Base-by-base conservation (phyloP, 2,113 vertebrate species). In the Benitochromis conjunctus region DNA sequence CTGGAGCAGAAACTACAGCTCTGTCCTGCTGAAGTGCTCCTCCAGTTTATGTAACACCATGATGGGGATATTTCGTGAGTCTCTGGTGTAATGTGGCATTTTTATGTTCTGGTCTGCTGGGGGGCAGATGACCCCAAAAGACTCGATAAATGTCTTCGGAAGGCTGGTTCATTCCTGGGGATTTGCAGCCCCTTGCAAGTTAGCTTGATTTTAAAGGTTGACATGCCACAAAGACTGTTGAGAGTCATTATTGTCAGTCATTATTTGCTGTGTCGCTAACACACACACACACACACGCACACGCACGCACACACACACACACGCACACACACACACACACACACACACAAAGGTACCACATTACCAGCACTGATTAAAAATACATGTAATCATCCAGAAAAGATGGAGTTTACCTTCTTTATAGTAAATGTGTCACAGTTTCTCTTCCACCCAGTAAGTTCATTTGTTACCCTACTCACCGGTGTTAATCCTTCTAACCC, bases 401-500 rank as follows among this genome's bases (percentile, higher is more conserved):
- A 84, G 34, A 82, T n/a, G 29, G 10, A 46, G 9, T 86, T 76
- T 57, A 83, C 77, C 64, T 55, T 29, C 76, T 56, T 29, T 86
- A 81, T 57, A 87, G 87, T 79, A 94, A 93, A 92, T 86, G 80
- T 93, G 85, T 91, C 77, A 91, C 82, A 87, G 79, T 93, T 88
- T 90, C 89, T 86, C 82, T 79, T 89, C 84, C 64, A 81, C 83
- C 64, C 69, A 71, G 57, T 89, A 95, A 92, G 71, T 92, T 96
- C 54, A 95, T 94, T 91, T 94, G 91, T 93, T 93, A 92, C 89
- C 94, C 92, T 91, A 66, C 87, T 95, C 90, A 91, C 79, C 24
- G 11, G 89, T 91, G 91, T 94, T 96, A 93, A 95, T 96, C 94
- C 89, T 92, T 81, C 89, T 93, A 90, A 92, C 94, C 91, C 93